Base-by-base conservation (phyloP, 2,113 vertebrate species). In the Thinocorus orbignyianus region DNA sequence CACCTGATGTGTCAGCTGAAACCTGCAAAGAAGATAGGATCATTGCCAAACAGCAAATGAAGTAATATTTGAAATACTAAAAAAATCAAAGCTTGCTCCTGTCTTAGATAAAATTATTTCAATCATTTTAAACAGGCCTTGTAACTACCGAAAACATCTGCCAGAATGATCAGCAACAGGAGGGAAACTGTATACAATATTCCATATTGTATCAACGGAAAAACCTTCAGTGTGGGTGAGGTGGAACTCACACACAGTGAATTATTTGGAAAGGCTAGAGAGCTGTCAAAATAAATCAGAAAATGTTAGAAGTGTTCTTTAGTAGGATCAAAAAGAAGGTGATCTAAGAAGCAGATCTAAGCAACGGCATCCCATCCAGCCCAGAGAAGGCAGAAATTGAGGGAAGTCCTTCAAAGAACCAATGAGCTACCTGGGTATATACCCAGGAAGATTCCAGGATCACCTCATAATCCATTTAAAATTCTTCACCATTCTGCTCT, bases 51-150 rank as follows among this genome's bases (percentile, higher is more conserved):
- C 30, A 77, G 39, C 82, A 86, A 81, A 93, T 79, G 46, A 86
- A 94, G 42, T 64, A 41, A 54, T 80, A 41, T 76, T 79, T 80
- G 71, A 92, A 96, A 85, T 52, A 90, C 62, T 55, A 79, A 88
- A 85, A 26, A 92, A 92, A 76, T 73, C 52, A 93, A 58, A 85
- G n/a, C 49, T 90, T 71, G 28, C 69, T 88, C 76, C 44, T 73
- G 16, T 90, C 68, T 39, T 54, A 77, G 49, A 60, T 92, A 86
- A 93, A 88, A 80, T 55, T 28, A 80, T 80, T 86, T 80, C 23
- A 33, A 52, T 46, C 1, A 58, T 64, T 93, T 81, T 68, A 82
- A 88, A 68, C 33, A 86, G 70, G 49, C 24, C 24, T 86, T 11
- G 16, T 70, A 72, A 83, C 83, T 71, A 90, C 49, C 30, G 80